phyloP scores from a whole-genome alignment of 2,113 vertebrate genomes.

The Poeciliopsis occidentalis region DNA sequence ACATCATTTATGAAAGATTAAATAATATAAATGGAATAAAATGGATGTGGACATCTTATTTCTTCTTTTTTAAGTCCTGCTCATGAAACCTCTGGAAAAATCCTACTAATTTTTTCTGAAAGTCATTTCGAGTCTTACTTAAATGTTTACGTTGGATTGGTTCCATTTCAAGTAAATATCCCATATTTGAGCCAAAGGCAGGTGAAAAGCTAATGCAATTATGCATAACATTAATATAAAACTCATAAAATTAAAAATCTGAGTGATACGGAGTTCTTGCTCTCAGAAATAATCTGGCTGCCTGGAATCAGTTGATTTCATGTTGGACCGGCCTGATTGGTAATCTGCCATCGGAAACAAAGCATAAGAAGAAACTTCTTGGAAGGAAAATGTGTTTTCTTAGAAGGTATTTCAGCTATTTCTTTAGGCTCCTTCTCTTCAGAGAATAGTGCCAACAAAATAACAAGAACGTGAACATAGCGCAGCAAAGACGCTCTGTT shows the following conservation, averaged over 20 bases:
- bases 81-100: slow-evolving; percentile 18
- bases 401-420: background rate
- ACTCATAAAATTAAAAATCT: background rate
- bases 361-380: background rate
- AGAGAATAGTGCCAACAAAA: background rate
- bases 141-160: slow-evolving; percentile 2
- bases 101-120: slow-evolving; percentile 44
- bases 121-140: slow-evolving; percentile 52
- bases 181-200: slow-evolving; percentile 32
- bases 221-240: slow-evolving; percentile 34
- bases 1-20: slow-evolving; percentile 58
- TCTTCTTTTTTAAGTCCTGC: background rate
- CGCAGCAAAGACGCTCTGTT: too few species aligned
- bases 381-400: background rate
- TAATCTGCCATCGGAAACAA: background rate
- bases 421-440: background rate
- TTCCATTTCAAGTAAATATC: slow-evolving; percentile 49
- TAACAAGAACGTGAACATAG: background rate
- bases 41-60: slow-evolving; percentile 39
- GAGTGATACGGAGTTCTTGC: background rate
- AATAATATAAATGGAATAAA: slow-evolving; percentile 59
- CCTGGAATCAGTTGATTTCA: background rate
- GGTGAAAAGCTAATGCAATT: slow-evolving; percentile 34
- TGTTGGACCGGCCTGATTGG: background rate
- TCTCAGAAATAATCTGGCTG: background rate